Evolutionary conservation across 2,797 vertebrate genomes (phyloP).

Genomic region (Poeciliopsis presidionis): DNA sequence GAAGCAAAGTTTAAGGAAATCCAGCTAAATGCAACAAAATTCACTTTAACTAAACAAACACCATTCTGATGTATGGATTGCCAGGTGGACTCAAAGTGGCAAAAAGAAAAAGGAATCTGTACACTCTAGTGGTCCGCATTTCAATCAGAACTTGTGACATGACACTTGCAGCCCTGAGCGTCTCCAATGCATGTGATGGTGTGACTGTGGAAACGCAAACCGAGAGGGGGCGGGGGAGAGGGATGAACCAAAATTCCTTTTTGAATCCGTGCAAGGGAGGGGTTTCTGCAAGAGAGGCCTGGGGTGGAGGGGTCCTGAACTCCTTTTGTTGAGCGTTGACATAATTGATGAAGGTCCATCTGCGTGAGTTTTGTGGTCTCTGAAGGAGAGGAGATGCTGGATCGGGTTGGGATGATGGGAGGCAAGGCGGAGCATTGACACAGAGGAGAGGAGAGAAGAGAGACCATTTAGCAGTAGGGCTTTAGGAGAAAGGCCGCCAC

Average conservation of each 20-base stretch:
- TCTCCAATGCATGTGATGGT: slow-evolving; percentile 60
- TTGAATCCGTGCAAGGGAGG: slow-evolving; percentile 49
- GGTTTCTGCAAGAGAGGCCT: background rate
- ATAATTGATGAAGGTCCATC: slow-evolving; percentile 61
- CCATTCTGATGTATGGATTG: slow-evolving; percentile 47
- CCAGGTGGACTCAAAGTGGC: slow-evolving; percentile 60
- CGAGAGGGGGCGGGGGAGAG: slow-evolving; percentile 38
- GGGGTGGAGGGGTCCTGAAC: slow-evolving; percentile 12
- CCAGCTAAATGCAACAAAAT: slow-evolving; percentile 48
- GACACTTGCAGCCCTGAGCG: slow-evolving; percentile 61
- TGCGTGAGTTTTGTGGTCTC: slow-evolving; percentile 67
- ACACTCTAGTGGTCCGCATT: slow-evolving; percentile 71
- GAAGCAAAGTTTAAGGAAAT: slow-evolving; percentile 43
- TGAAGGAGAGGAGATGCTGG: slow-evolving; percentile 40
- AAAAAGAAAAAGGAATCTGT: slow-evolving; percentile 50
- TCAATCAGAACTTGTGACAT: slow-evolving; percentile 59
- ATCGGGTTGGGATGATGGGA: slow-evolving; percentile 26
- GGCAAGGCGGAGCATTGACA: slow-evolving; percentile 18
- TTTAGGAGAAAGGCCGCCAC: slow-evolving; percentile 84
- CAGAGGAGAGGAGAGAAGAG: slow-evolving; percentile 13
- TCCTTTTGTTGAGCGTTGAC: slow-evolving; percentile 43
- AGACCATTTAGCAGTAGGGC: slow-evolving; percentile 83
- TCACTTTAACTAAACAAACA: slow-evolving; percentile 60
- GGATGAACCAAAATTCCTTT: slow-evolving; percentile 48
- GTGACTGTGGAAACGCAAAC: slow-evolving; percentile 64